Conservation (phyloP, 2,888 invertebrate species). For the Busseola fusca region DNA sequence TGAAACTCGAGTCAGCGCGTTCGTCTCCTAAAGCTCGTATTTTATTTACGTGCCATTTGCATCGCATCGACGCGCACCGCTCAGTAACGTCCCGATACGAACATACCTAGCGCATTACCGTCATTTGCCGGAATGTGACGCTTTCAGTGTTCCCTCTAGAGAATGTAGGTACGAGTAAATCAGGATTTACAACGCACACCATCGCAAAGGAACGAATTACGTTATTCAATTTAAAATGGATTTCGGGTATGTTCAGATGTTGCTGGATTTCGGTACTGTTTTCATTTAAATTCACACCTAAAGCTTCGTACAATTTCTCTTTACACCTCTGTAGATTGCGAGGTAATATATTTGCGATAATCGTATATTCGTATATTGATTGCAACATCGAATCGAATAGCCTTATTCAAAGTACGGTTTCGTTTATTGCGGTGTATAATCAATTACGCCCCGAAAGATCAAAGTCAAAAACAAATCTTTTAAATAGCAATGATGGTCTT, state of each 20-base stretch:
- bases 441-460: conserved; percentile 20
- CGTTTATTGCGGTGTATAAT: conserved; percentile 6
- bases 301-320: conserved; percentile 7
- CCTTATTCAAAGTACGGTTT: neutral
- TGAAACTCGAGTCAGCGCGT: conserved; percentile 60
- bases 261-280: conserved; percentile 7
- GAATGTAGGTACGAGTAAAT: conserved; percentile 54
- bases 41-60: conserved; percentile 84
- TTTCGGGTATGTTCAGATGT: conserved; percentile 22
- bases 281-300: conserved; percentile 19
- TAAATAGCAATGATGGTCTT: conserved; percentile 63
- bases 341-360: neutral
- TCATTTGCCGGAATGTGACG: conserved; percentile 45
- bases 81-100: conserved; percentile 62
- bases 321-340: neutral
- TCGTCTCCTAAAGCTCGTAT: conserved; percentile 71
- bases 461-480: conserved; percentile 58
- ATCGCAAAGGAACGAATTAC: conserved; percentile 45
- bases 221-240: conserved; percentile 51
- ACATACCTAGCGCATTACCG: conserved; percentile 55
- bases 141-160: conserved; percentile 36
- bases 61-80: conserved; percentile 65
- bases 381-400: neutral
- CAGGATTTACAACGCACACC: conserved; percentile 45
- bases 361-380: neutral